Evolutionary conservation across 2,113 vertebrate species (phyloP), one percentile per base, ranked within the genome.

Genomic region (Myotis brandtii): DNA sequence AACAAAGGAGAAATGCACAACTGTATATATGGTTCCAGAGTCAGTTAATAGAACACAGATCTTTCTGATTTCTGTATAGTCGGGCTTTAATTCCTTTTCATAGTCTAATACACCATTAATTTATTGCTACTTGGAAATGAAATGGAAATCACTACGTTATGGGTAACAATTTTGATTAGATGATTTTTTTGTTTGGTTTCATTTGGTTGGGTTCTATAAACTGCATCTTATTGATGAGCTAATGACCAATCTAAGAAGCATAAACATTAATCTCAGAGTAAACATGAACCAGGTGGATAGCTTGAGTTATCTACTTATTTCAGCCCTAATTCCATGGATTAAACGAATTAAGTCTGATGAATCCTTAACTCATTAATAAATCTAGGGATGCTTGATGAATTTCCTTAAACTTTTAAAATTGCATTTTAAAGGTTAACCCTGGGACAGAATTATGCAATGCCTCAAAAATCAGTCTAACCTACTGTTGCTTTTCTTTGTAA

Each of bases 241-340:
- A 62, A 89, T 75, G 3, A 89, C 23, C 14, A 93, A 48, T 86
- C 37, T 75, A 59, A 80, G 37, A 83, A 91, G 30, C 11, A 77
- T 66, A 69, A 52, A 85, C 13, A 75, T 76, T 72, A 90, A 81
- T 80, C 27, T 72, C 40, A 80, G n/a, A 75, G 87, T 94, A 81
- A 80, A 70, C 11, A 66, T 59, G 40, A 90, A 67, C 11, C 27
- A 80, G 32, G 87, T 73, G 17, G 56, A 34, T n/a, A 83, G 16
- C 9, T 64, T 83, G 67, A 93, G 23, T n/a, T 46, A 20, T 37
- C 46, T 88, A n/a, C 81, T 73, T 46, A 73, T 89, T 67, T 90
- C 37, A 75, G 11, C 4, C 32, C 56, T 46, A 81, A 93, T 94
- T 93, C 23, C 17, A 23, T 17, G 23, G 7, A 86, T 83, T 86